phyloP scores from a whole-genome alignment of 1,140 invertebrate species.

The Meloidogyne chitwoodi region DNA sequence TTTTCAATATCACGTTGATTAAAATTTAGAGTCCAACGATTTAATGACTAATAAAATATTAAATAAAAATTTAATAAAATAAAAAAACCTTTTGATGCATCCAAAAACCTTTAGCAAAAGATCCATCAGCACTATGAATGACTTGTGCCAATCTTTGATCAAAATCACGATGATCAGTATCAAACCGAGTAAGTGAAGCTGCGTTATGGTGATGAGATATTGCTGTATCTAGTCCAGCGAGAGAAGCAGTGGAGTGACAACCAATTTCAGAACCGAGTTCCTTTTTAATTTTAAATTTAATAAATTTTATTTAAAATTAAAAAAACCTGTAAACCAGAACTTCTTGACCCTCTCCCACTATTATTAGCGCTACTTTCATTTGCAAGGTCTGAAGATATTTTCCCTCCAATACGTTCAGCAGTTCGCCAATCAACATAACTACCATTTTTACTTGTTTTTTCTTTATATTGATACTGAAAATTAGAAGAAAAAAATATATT shows the following conservation, averaged over 20 bases:
- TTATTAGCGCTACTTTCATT: conserved; percentile 50
- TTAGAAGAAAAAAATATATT: too few species aligned
- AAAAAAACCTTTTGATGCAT: conserved; percentile 70
- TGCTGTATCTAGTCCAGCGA: conserved; percentile 56
- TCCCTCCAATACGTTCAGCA: conserved; percentile 47
- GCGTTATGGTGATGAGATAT: conserved; percentile 60
- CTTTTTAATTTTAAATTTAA: too few species aligned
- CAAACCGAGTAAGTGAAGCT: conserved; percentile 56
- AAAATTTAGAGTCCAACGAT: conserved; percentile 77
- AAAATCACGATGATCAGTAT: conserved; percentile 58
- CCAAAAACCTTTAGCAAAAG: conserved; percentile 68
- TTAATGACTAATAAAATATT: conserved; percentile 67
- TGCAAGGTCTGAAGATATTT: conserved; percentile 50
- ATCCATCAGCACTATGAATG: conserved; percentile 38
- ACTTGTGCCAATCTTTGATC: conserved; percentile 55
- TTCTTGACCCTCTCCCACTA: conserved; percentile 46
- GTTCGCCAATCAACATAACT: conserved; percentile 23
- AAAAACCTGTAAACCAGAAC: conserved; percentile 46
- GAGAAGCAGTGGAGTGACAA: conserved; percentile 10
- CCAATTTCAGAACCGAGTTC: conserved; percentile 49
- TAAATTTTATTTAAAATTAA: not conserved
- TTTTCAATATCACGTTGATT: conserved; percentile 73
- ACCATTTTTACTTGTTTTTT: not conserved
- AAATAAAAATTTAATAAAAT: not conserved
- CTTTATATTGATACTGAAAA: not conserved